Conservation (phyloP, 1,140 invertebrate species). For the Hydropsyche tenuis region DNA sequence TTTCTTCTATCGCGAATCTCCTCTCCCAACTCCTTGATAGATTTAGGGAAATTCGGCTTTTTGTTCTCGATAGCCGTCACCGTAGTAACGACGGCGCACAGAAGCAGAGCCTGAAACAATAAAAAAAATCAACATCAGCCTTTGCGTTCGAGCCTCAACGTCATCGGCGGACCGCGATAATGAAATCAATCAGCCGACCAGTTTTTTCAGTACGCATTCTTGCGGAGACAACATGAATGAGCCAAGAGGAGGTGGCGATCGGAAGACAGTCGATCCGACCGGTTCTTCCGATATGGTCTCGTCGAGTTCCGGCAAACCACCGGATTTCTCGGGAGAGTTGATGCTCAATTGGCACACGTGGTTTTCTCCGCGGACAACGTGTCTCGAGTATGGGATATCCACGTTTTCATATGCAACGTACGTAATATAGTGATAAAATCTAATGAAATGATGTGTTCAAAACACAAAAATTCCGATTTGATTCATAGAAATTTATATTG, state of each 20-base stretch:
- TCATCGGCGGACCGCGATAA: background rate
- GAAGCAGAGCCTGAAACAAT: slow-evolving; percentile 61
- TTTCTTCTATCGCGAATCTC: slow-evolving; percentile 64
- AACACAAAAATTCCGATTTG: too few species aligned
- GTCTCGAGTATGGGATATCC: too few species aligned
- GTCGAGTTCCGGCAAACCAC: slow-evolving; percentile 26
- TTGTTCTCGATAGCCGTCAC: slow-evolving; percentile 58
- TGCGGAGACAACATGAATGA: slow-evolving; percentile 30
- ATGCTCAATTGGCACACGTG: slow-evolving; percentile 32
- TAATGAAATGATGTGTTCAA: too few species aligned
- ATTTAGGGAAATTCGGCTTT: slow-evolving; percentile 60
- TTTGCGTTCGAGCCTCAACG: background rate
- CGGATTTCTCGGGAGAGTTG: slow-evolving; percentile 40
- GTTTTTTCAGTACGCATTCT: slow-evolving; percentile 17
- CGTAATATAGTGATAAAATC: too few species aligned
- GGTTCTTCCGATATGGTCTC: slow-evolving; percentile 33
- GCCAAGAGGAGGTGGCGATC: background rate
- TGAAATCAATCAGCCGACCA: background rate
- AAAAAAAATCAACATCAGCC: slow-evolving; percentile 40
- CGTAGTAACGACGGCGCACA: slow-evolving; percentile 60
- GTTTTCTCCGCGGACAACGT: slow-evolving; percentile 13
- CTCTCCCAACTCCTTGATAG: slow-evolving; percentile 57
- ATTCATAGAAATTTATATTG: background rate
- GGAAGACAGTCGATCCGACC: slow-evolving; percentile 18
- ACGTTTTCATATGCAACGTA: too few species aligned